Conservation (phyloP, 1,140 invertebrate genomes). For the Sycophaga agraensis region DNA sequence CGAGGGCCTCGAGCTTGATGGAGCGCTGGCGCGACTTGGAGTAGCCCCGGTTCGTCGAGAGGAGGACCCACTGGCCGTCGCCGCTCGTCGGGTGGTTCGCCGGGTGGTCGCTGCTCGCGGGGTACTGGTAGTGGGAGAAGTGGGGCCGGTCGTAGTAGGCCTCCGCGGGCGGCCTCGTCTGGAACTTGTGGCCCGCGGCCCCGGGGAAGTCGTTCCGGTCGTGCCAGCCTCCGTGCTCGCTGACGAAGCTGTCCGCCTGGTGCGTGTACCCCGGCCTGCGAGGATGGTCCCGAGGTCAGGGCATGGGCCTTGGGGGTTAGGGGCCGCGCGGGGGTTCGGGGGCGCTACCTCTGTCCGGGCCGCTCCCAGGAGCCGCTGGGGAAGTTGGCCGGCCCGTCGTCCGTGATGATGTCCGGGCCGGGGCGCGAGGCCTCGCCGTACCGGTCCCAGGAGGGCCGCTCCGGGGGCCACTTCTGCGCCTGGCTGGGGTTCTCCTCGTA, state of each 20-base stretch:
- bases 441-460: conserved; percentile 48
- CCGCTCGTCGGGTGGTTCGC: conserved; percentile 63
- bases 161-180: background rate
- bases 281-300: too few species aligned
- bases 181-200: background rate
- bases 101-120: conserved; percentile 42
- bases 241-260: conserved; percentile 21
- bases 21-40: conserved; percentile 54
- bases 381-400: conserved; percentile 67
- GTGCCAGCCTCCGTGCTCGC: conserved; percentile 41
- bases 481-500: conserved; percentile 41
- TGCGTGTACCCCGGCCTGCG: conserved; percentile 30
- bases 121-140: conserved; percentile 53
- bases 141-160: conserved; percentile 43
- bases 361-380: conserved; percentile 55
- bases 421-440: conserved; percentile 36
- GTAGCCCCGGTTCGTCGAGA: conserved; percentile 77
- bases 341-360: conserved; percentile 31
- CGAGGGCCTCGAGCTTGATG: conserved; percentile 52
- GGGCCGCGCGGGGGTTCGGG: too few species aligned
- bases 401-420: conserved; percentile 65
- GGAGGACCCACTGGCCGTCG: conserved; percentile 73
- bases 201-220: conserved; percentile 37
- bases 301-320: too few species aligned
- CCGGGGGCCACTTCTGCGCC: conserved; percentile 54